Evolutionary conservation across 2,888 invertebrate species (phyloP).

Genomic region (Drosophila limbata): DNA sequence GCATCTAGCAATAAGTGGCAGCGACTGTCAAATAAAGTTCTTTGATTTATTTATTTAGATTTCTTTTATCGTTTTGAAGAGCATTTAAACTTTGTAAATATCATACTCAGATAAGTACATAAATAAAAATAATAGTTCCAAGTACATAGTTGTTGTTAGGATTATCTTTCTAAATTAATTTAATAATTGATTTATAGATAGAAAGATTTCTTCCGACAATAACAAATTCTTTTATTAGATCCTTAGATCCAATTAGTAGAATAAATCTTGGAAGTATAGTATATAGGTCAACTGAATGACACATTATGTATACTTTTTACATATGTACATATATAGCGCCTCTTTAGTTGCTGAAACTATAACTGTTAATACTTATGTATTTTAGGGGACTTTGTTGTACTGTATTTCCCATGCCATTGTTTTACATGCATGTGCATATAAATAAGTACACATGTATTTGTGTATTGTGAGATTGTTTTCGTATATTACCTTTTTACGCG

Average conservation of each 20-base stretch:
- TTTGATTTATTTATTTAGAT: conserved; percentile 7
- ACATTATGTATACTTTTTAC: neutral
- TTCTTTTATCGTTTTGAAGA: neutral
- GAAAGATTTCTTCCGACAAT: neutral
- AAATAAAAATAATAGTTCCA: neutral
- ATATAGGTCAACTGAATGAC: neutral
- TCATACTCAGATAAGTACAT: neutral
- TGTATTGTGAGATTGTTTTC: neutral
- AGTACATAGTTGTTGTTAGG: no score
- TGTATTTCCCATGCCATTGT: neutral
- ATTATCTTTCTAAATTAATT: no score
- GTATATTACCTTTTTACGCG: conserved; percentile 11
- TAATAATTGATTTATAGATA: neutral
- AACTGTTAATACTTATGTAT: neutral
- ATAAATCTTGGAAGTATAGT: neutral
- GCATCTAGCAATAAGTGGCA: conserved; percentile 25
- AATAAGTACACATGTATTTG: neutral
- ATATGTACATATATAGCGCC: no score
- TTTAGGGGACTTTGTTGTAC: conserved; percentile 8
- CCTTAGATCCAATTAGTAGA: neutral
- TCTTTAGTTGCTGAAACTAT: neutral
- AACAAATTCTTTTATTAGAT: neutral
- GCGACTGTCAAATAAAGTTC: conserved; percentile 16
- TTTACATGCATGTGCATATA: conserved; percentile 5
- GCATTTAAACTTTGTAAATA: neutral